Conservation (phyloP, 1,140 invertebrate species). For the Papilio xuthus region DNA sequence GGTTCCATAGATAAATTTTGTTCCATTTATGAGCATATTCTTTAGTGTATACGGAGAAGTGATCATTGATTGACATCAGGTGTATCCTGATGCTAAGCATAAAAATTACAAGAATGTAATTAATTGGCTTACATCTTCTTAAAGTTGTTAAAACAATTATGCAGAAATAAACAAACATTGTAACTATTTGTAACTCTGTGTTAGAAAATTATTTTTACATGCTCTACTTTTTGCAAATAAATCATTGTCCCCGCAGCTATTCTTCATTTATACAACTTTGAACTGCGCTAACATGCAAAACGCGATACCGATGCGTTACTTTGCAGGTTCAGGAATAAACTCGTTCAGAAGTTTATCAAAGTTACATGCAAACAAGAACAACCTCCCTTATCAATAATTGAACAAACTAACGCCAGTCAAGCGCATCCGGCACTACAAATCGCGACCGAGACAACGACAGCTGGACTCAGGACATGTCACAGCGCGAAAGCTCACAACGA, state of each 20-base stretch:
- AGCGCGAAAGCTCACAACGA: conserved; percentile 68
- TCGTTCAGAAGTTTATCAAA: conserved; percentile 17
- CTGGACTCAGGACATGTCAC: conserved; percentile 59
- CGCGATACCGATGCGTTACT: conserved; percentile 6
- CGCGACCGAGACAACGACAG: conserved; percentile 42
- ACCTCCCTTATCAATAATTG: conserved; percentile 19
- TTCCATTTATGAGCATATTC: neutral
- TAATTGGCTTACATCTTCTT: too few species aligned
- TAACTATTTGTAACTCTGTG: neutral
- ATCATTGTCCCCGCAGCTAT: conserved; percentile 4
- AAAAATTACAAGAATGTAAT: too few species aligned
- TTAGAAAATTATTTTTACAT: neutral
- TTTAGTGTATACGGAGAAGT: too few species aligned
- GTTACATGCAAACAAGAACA: conserved; percentile 5
- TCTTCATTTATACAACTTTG: conserved; percentile 5
- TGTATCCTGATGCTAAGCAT: too few species aligned
- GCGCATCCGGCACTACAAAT: conserved; percentile 17
- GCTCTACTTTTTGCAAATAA: conserved; percentile 15
- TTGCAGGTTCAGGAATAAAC: conserved; percentile 19
- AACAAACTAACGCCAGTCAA: conserved; percentile 25
- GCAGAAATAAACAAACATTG: neutral
- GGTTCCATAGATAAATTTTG: neutral
- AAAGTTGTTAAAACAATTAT: neutral
- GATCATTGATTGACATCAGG: too few species aligned
- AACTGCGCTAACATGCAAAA: conserved; percentile 12